Percentiles rank a stretch among this genome's conserved stretches.
Evolutionary conservation across 1,140 invertebrate species (phyloP).

Genomic region (Trichonephila inaurata): DNA sequence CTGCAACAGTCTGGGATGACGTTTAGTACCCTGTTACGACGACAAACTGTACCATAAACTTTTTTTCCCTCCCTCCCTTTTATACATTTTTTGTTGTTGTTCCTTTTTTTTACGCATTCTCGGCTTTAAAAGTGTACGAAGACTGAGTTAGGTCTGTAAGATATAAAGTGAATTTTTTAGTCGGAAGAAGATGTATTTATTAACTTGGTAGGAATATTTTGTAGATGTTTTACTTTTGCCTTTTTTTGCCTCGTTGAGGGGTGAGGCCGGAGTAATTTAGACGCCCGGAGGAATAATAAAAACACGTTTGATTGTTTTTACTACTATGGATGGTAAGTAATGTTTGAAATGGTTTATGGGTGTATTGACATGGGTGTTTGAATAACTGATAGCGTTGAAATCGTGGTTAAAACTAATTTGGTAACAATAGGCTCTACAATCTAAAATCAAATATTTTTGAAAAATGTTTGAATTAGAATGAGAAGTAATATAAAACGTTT

Average conservation of each 20-base stretch:
- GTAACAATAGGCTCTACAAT: no score
- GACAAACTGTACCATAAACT: slow-evolving; percentile 72
- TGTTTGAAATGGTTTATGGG: background rate
- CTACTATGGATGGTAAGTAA: background rate
- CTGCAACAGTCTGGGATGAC: slow-evolving; percentile 68
- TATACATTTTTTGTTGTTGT: background rate
- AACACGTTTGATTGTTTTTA: background rate
- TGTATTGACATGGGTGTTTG: no score
- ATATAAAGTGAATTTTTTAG: background rate
- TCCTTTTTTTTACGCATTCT: slow-evolving; percentile 22
- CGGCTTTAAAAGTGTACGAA: slow-evolving; percentile 39
- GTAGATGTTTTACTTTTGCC: background rate
- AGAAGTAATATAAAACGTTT: no score
- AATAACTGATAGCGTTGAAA: no score
- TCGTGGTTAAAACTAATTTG: no score
- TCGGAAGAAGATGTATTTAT: slow-evolving; percentile 37
- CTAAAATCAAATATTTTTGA: no score
- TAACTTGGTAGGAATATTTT: background rate
- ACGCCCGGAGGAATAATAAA: background rate
- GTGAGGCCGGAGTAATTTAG: background rate
- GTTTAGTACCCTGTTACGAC: slow-evolving; percentile 71
- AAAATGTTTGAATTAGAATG: no score
- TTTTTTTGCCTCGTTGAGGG: background rate
- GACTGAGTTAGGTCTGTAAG: background rate
- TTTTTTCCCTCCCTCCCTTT: background rate